Evolutionary conservation across 2,797 vertebrate genomes (phyloP).

Genomic region (Syngnathus rostellatus): DNA sequence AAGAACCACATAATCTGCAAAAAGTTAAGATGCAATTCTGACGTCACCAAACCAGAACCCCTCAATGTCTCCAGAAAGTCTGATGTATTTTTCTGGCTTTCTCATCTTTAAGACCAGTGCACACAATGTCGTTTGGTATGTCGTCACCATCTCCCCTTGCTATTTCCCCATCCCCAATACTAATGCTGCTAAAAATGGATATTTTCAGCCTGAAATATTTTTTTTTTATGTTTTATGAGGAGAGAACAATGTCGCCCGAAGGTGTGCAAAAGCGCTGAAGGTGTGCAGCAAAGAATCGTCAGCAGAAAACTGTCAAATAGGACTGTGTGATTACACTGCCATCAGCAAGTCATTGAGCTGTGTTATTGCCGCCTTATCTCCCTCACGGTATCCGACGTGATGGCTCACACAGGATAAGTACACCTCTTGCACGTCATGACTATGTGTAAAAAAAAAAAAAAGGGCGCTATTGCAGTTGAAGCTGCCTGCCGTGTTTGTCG

Average conservation of each 20-base stretch:
- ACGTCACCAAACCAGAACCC: too few species aligned
- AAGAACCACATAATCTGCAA: too few species aligned
- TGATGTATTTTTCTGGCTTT: too few species aligned
- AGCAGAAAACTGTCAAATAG: constrained; percentile 26
- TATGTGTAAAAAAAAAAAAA: not conserved
- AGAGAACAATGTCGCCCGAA: not conserved
- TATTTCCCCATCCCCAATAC: too few species aligned
- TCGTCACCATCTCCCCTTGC: too few species aligned
- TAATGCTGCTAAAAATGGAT: not conserved
- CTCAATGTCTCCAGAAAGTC: too few species aligned
- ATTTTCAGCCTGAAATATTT: not conserved
- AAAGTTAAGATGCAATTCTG: too few species aligned
- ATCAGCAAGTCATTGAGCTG: constrained; percentile 33
- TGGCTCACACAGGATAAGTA: constrained; percentile 17
- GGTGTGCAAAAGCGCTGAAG: not conserved
- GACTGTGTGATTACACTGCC: constrained; percentile 28
- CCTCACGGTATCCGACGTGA: constrained; percentile 14
- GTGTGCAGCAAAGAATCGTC: not conserved
- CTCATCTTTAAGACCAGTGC: too few species aligned
- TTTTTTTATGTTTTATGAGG: not conserved
- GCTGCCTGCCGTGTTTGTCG: too few species aligned
- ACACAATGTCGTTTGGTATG: too few species aligned
- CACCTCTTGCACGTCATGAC: not conserved
- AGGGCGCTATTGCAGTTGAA: not conserved
- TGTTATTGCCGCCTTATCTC: constrained; percentile 42